Evolutionary conservation across 1,140 invertebrate species (phyloP).

Genomic region (Meloidogyne chitwoodi): DNA sequence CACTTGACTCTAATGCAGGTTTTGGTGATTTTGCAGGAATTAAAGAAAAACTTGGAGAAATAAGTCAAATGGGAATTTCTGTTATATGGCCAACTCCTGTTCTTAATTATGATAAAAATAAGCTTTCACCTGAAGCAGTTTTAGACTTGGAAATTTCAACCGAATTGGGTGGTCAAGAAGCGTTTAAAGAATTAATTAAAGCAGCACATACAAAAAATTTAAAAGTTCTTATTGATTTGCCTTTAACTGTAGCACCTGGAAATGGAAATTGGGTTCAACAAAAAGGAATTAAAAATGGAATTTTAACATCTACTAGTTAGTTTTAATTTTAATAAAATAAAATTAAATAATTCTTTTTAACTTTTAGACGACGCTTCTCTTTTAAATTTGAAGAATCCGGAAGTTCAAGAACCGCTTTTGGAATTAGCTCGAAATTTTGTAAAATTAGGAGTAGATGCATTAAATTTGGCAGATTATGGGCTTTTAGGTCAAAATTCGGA

Average conservation of each 20-base stretch:
- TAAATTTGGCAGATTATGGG: slow-evolving; percentile 24
- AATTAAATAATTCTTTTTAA: background rate
- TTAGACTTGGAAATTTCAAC: slow-evolving; percentile 38
- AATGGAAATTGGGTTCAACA: slow-evolving; percentile 3
- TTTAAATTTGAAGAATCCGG: slow-evolving; percentile 7
- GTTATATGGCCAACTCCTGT: slow-evolving; percentile 51
- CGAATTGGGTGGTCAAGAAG: slow-evolving; percentile 48
- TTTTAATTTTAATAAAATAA: background rate
- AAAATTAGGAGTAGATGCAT: slow-evolving; percentile 19
- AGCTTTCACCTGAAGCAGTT: slow-evolving; percentile 39
- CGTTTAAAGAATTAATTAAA: slow-evolving; percentile 48
- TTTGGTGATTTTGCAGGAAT: slow-evolving; percentile 52
- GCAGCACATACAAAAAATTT: slow-evolving; percentile 38
- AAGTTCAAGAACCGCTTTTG: slow-evolving; percentile 15
- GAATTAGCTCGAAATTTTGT: slow-evolving; percentile 8
- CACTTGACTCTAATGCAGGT: slow-evolving; percentile 36
- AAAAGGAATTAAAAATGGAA: background rate
- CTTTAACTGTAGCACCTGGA: slow-evolving; percentile 15
- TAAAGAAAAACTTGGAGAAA: slow-evolving; percentile 50
- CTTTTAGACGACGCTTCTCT: slow-evolving; percentile 2
- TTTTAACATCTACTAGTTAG: background rate
- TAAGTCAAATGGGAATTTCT: slow-evolving; percentile 49
- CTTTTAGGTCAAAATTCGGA: background rate
- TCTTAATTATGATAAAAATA: slow-evolving; percentile 42
- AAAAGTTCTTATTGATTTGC: slow-evolving; percentile 23